phyloP scores from a whole-genome alignment of 2,113 vertebrate species.

The Paramisgurnus dabryanus region DNA sequence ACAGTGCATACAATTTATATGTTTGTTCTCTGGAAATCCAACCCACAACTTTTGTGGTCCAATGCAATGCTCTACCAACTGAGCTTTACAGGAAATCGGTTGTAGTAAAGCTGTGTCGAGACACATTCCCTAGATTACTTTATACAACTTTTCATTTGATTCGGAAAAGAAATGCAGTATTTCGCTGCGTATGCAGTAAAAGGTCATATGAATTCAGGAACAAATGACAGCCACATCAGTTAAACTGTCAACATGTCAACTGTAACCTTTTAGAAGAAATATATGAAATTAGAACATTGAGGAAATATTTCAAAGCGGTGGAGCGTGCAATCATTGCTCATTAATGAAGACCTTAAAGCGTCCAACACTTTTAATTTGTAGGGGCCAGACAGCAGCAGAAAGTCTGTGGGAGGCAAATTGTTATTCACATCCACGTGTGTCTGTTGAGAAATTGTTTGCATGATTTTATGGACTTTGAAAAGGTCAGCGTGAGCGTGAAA shows the following conservation, averaged over 20 bases:
- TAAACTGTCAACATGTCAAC: constrained; percentile 63
- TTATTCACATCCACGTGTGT: constrained; percentile 39
- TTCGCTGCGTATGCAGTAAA: constrained; percentile 41
- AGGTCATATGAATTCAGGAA: constrained; percentile 56
- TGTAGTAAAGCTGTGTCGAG: background rate
- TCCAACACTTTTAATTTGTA: constrained; percentile 57
- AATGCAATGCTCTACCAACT: too few relatives aligned
- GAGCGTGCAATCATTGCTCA: constrained; percentile 56
- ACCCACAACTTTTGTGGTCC: too few relatives aligned
- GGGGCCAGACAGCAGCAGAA: constrained; percentile 49
- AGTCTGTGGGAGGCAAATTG: constrained; percentile 49
- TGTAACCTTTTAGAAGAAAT: constrained; percentile 62
- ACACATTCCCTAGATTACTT: background rate
- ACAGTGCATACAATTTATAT: too few relatives aligned
- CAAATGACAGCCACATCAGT: constrained; percentile 58
- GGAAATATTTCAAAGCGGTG: constrained; percentile 38
- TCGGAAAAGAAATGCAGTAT: constrained; percentile 42
- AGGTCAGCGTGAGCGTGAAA: constrained; percentile 52
- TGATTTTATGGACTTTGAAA: constrained; percentile 53
- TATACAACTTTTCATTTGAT: constrained; percentile 30
- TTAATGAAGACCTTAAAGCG: constrained; percentile 51
- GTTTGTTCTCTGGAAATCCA: too few relatives aligned
- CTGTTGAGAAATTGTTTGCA: constrained; percentile 35
- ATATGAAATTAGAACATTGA: constrained; percentile 56
- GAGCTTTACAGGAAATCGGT: background rate